Evolutionary conservation across 1,140 invertebrate species (phyloP).

Genomic region (Brachionus rotundiformis): DNA sequence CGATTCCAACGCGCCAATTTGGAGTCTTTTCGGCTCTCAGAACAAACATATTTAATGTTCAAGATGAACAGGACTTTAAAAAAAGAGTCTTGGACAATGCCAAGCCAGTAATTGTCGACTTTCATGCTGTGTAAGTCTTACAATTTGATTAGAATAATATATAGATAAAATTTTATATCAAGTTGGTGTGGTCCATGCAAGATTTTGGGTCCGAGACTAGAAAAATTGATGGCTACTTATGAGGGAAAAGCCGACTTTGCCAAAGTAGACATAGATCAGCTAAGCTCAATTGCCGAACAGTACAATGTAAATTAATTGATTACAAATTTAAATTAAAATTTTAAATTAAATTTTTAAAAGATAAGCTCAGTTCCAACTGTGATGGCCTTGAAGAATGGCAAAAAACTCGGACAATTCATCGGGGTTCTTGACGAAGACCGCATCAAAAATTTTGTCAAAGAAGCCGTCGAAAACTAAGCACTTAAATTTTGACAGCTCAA

Average conservation of each 20-base stretch:
- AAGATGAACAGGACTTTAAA: constrained; percentile 47
- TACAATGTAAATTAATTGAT: constrained; percentile 30
- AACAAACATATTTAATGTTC: constrained; percentile 44
- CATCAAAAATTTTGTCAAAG: constrained; percentile 40
- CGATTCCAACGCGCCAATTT: background rate
- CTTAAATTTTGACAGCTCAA: too few relatives aligned
- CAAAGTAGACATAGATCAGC: constrained; percentile 47
- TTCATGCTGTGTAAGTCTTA: background rate
- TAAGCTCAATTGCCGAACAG: background rate
- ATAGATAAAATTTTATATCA: background rate
- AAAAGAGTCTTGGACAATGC: constrained; percentile 31
- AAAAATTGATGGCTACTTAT: constrained; percentile 36
- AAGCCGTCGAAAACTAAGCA: constrained; percentile 6
- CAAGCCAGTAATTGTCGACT: constrained; percentile 48
- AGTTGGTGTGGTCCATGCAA: constrained; percentile 51
- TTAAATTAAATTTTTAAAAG: background rate
- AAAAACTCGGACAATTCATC: constrained; percentile 12
- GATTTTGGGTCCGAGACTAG: constrained; percentile 45
- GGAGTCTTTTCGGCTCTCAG: background rate
- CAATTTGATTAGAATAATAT: background rate
- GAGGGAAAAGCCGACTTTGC: constrained; percentile 41
- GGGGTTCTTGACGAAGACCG: constrained; percentile 42
- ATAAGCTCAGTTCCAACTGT: constrained; percentile 47
- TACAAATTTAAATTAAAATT: too few relatives aligned
- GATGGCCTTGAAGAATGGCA: constrained; percentile 45